Evolutionary conservation across 2,888 invertebrate species (phyloP), one percentile per base, ranked within the genome.

Genomic region (Agonopterix arenella): DNA sequence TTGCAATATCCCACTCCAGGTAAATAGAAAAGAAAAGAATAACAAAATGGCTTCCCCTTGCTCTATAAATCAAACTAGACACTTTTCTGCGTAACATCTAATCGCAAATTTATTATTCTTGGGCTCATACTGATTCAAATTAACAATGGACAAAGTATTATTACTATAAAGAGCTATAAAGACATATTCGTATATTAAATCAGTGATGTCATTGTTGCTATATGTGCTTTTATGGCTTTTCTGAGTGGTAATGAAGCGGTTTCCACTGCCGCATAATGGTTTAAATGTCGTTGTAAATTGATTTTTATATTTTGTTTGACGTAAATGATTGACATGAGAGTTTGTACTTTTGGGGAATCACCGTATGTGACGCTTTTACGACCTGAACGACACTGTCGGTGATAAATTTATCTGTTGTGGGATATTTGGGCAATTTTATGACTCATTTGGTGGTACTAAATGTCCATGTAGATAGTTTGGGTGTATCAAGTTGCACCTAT

Each of bases 221-320:
- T 66, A 63, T 70, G 70, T 61, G 70, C 71, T 69, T 80, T 85
- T 82, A 82, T 78, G 70, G 71, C 64, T 63, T 59, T 66, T 62
- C 62, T 66, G 71, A 79, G 79, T 76, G 68, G 76, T 84, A 88
- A 88, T 89, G 88, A 85, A 89, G 88, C 76, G 68, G 71, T 86
- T 78, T 76, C 64, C 70, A 69, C 70, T 67, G 64, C 74, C 76
- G 61, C 83, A 84, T 83, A 80, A 84, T 79, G 63, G 74, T 64
- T 59, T 67, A 63, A 72, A 76, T 77, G 73, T 68, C 59, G 69
- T 63, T 71, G 76, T 82, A 80, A 86, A 88, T 88, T 84, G 77
- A 80, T 80, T 89, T 89, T 89, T 84, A 89, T 86, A 83, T 74
- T 89, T 89, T 89, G 89, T 89, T 89, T 89, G 89, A 89, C 89